These are phyloP conservation scores for Tichodroma muraria DNA, from an alignment of 2,113 vertebrate species.

Conservation along the genomic window DNA sequence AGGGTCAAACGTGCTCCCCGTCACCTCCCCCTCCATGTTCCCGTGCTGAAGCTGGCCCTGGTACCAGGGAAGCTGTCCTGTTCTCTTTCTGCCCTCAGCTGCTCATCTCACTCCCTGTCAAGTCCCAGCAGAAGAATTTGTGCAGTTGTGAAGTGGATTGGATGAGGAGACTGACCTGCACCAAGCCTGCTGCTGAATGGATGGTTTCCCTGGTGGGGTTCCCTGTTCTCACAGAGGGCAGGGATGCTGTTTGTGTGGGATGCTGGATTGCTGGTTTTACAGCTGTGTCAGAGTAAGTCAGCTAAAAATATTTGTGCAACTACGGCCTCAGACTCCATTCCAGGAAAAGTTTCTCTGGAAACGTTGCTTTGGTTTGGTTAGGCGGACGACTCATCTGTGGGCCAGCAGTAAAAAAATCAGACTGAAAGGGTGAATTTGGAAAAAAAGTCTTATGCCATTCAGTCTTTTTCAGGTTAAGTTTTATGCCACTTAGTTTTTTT, in stretches of 20 bases:
- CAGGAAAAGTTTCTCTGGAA: not conserved
- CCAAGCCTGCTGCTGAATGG: not conserved
- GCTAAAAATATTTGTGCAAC: not conserved
- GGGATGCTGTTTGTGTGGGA: no score
- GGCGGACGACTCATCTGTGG: not conserved
- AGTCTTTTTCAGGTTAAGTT: not conserved
- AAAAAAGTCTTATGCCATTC: not conserved
- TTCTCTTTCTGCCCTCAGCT: not conserved
- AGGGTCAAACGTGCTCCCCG: not conserved
- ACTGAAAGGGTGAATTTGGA: not conserved
- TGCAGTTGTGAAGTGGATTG: not conserved
- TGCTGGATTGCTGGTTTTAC: not conserved
- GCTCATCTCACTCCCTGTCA: not conserved
- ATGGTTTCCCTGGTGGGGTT: accelerated
- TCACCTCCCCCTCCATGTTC: not conserved
- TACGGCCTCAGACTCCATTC: not conserved
- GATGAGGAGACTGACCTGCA: not conserved
- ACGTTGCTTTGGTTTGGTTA: not conserved
- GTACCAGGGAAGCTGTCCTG: not conserved
- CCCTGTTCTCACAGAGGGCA: not conserved
- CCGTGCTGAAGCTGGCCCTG: not conserved
- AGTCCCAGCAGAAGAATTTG: not conserved
- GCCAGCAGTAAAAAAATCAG: not conserved
- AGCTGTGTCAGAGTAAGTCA: not conserved
- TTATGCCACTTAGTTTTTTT: not conserved